A percentile compares a stretch with the other conserved stretches of the same genome.
These are phyloP conservation scores for Drosophila jambulina DNA, from an alignment of 1,140 invertebrate genomes.

Conservation along the genomic window DNA sequence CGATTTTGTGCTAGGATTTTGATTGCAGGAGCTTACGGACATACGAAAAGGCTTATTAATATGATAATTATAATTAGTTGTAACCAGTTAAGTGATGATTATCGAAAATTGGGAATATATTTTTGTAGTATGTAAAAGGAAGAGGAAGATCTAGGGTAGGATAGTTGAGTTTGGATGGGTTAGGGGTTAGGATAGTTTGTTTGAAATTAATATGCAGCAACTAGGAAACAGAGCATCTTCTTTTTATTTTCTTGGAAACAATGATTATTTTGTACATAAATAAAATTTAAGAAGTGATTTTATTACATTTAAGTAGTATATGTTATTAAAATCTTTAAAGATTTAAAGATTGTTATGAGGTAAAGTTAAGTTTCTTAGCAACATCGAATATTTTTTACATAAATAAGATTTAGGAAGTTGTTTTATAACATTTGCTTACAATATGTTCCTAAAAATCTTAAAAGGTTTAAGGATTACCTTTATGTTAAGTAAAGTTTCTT, in stretches of 20 bases:
- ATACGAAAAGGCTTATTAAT: conserved; percentile 6
- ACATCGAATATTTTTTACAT: not conserved
- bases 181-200: too few relatives aligned
- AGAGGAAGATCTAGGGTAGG: too few relatives aligned
- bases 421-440: not conserved
- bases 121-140: not conserved
- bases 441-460: not conserved
- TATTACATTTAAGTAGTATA: not conserved
- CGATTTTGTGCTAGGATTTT: conserved; percentile 8
- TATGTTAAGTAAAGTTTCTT: not conserved
- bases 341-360: not conserved
- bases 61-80: conserved; percentile 22
- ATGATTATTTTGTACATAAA: not conserved
- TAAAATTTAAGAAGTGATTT: too few relatives aligned
- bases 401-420: too few relatives aligned
- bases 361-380: not conserved
- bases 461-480: not conserved
- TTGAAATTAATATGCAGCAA: not conserved
- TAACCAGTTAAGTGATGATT: not conserved
- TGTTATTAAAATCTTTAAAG: not conserved
- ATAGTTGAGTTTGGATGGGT: too few relatives aligned
- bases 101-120: not conserved
- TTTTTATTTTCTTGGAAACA: not conserved
- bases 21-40: not conserved
- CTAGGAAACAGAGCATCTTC: not conserved